Conservation (phyloP, 2,113 vertebrate species). For the Pseudorasbora parva region DNA sequence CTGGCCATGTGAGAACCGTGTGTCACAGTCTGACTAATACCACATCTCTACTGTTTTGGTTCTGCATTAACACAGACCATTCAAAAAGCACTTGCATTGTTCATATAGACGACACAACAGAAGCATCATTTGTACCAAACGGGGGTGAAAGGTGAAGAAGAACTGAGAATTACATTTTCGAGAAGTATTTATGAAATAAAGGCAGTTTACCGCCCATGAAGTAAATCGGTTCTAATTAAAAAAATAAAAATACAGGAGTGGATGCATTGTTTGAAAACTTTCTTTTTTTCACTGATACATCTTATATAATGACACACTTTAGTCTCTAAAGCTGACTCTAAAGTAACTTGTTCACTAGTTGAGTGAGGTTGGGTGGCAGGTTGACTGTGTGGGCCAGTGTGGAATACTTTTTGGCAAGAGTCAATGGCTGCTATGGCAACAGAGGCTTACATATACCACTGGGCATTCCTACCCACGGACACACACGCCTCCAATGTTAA, state of each 20-base stretch:
- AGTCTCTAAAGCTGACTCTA: not conserved
- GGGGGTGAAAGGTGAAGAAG: not conserved
- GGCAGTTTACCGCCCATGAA: not conserved
- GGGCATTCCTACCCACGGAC: conserved; percentile 44
- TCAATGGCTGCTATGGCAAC: conserved; percentile 61
- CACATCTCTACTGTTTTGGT: conserved; percentile 19
- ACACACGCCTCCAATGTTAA: conserved; percentile 24
- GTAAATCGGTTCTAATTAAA: not conserved
- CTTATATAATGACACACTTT: not conserved
- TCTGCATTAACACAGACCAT: not conserved
- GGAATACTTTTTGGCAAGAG: conserved; percentile 46
- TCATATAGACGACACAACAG: not conserved
- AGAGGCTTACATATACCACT: conserved; percentile 50
- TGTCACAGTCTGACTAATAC: conserved; percentile 50
- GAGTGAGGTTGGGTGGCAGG: conserved; percentile 20
- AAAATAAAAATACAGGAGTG: not conserved
- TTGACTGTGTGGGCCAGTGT: conserved; percentile 55
- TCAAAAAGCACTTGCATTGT: conserved; percentile 9
- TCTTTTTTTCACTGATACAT: not conserved
- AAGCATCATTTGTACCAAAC: not conserved
- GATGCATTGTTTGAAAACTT: not conserved
- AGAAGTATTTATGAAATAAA: not conserved
- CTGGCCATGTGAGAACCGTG: conserved; percentile 45
- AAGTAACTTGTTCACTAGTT: not conserved
- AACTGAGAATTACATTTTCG: not conserved